phyloP scores from a whole-genome alignment of 2,888 invertebrate genomes.

The Drosophila nr. medialis region DNA sequence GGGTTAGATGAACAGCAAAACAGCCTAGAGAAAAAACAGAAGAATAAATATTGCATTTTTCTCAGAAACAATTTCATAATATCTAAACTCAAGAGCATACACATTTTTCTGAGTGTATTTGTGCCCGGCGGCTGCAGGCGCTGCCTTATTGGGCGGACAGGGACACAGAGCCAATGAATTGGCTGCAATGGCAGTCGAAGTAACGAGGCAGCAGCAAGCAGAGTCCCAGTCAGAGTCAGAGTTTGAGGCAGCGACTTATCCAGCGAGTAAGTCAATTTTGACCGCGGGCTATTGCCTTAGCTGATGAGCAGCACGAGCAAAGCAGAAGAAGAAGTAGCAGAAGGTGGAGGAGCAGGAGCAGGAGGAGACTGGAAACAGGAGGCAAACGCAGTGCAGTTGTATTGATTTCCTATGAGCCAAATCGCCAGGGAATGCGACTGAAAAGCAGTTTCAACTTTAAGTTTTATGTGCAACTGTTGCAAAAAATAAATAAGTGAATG shows the following conservation, averaged over 20 bases:
- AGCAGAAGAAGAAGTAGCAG: slow-evolving; percentile 10
- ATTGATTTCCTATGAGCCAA: slow-evolving; percentile 72
- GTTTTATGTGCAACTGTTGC: slow-evolving; percentile 69
- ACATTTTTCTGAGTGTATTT: slow-evolving; percentile 1
- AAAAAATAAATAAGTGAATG: slow-evolving; percentile 18
- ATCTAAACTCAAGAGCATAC: background rate
- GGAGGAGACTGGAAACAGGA: slow-evolving; percentile 3
- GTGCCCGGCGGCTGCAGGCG: slow-evolving; percentile 53
- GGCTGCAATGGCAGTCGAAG: slow-evolving; percentile 55
- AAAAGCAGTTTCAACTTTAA: slow-evolving; percentile 79
- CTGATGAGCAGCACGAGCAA: slow-evolving; percentile 65
- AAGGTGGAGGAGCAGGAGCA: background rate
- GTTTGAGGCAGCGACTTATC: slow-evolving; percentile 29
- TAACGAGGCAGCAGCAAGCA: slow-evolving; percentile 54
- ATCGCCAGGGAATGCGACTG: slow-evolving; percentile 51
- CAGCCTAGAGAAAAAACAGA: background rate
- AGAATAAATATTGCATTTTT: background rate
- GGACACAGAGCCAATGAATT: slow-evolving; percentile 41
- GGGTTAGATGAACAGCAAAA: background rate
- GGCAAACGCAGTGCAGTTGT: slow-evolving; percentile 67
- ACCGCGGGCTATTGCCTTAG: slow-evolving; percentile 79
- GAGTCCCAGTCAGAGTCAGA: slow-evolving; percentile 29
- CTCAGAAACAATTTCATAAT: background rate
- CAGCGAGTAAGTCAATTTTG: slow-evolving; percentile 70
- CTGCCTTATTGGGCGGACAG: slow-evolving; percentile 51